Conservation (phyloP, 2,888 invertebrate genomes). For the Amiota communis region DNA sequence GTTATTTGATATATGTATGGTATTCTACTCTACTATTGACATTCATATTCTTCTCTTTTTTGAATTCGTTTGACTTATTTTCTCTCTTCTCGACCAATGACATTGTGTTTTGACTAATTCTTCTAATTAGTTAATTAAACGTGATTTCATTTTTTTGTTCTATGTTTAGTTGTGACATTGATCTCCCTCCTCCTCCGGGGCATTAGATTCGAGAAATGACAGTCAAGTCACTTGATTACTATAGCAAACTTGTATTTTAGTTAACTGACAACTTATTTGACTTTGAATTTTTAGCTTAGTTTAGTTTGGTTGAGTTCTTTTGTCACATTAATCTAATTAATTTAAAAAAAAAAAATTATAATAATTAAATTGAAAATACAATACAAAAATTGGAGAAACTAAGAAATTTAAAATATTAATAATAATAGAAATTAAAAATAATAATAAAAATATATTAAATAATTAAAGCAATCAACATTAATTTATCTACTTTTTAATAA, state of each 20-base stretch:
- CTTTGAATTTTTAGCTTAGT: slow-evolving; percentile 46
- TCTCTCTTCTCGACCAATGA: too few relatives aligned
- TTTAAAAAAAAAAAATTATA: neutral
- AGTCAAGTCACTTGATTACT: too few relatives aligned
- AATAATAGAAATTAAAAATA: too few relatives aligned
- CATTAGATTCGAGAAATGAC: too few relatives aligned
- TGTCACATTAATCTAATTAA: neutral
- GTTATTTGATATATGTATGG: too few relatives aligned
- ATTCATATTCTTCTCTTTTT: slow-evolving; percentile 8
- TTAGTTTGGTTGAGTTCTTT: neutral
- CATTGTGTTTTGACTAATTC: neutral
- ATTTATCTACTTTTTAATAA: too few relatives aligned
- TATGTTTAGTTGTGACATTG: slow-evolving; percentile 18
- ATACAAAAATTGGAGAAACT: neutral
- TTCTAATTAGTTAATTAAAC: slow-evolving; percentile 7
- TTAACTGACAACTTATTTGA: slow-evolving; percentile 44
- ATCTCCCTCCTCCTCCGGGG: too few relatives aligned
- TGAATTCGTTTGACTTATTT: too few relatives aligned
- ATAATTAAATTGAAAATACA: neutral
- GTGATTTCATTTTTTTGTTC: slow-evolving; percentile 33
- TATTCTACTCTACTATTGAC: slow-evolving; percentile 34
- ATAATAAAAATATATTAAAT: too few relatives aligned
- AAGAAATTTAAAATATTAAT: too few relatives aligned
- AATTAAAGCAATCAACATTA: too few relatives aligned
- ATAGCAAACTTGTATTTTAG: neutral